Conservation (phyloP, 53 echinoderm and acorn worm species). For the Luidia sarsii region DNA sequence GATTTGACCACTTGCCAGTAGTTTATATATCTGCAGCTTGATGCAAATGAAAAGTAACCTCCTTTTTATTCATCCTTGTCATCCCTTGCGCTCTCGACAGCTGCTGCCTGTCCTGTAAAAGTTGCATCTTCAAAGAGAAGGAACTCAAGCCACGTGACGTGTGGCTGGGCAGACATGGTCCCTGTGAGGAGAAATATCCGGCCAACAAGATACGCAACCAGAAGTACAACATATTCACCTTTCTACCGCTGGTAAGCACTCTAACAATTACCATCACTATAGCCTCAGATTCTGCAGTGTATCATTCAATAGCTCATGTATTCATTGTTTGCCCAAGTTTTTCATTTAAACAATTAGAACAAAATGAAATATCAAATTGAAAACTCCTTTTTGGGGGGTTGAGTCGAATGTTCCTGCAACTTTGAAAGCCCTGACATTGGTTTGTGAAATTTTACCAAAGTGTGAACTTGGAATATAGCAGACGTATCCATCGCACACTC, state of each 20-base stretch:
- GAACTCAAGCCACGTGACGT: constrained; percentile 87
- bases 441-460: too few species aligned
- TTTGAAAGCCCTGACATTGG: too few species aligned
- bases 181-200: constrained; percentile 75
- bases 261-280: too few species aligned
- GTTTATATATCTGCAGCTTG: too few species aligned
- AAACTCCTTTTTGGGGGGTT: background rate
- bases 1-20: too few species aligned
- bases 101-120: constrained; percentile 67
- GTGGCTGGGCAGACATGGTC: constrained; percentile 83
- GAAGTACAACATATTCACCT: constrained; percentile 97
- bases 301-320: background rate
- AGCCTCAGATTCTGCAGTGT: background rate
- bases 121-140: constrained; percentile 66
- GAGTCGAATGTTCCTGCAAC: too few species aligned
- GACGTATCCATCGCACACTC: too few species aligned
- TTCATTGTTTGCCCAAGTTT: background rate
- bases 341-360: background rate
- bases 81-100: too few species aligned
- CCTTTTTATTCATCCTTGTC: too few species aligned
- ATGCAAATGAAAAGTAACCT: too few species aligned
- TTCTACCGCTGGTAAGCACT: constrained; percentile 87
- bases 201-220: constrained; percentile 97
- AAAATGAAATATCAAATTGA: background rate
- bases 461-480: too few species aligned